Evolutionary conservation across 1,140 invertebrate genomes (phyloP), one percentile per base, ranked within the genome.

Genomic region (Cataglyphis hispanica): DNA sequence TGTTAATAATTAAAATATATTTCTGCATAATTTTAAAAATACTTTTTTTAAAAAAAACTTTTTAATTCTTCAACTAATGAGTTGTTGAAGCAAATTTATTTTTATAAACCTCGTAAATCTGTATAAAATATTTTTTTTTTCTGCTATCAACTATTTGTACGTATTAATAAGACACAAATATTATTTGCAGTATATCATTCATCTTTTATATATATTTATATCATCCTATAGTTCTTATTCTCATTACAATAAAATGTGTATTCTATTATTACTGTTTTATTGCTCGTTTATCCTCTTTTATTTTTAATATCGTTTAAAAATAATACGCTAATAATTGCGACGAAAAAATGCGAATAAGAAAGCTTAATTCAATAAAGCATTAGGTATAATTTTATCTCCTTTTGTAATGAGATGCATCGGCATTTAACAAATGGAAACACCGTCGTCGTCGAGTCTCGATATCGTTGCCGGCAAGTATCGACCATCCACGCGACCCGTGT

Each of bases 331-430:
- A 70, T 43, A 43, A 70, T 34, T 46, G 19, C 25, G 27, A 27
- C 13, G 22, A 74, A 22, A 74, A 74, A 74, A 43, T 72, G 13
- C 27, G 37, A 72, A 53, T 37, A 19, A 56, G 53, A 78, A 34
- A 67, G 50, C 27, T 81, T 31, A 81, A 72, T 58, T 25, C 78
- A n/a, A 83, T 74, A 74, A 83, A 83, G 37, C 58, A 37, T 46
- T 27, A n/a, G 43, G 37, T 46, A 83, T 53, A 60, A 80, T 50
- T 67, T 43, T 40, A 34, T 81, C 37, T 37, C 19, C 53, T 83
- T 74, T 74, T 46, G 53, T 74, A 74, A 83, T 37, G 53, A 74
- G 37, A 83, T 58, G 78, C 67, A 60, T 74, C 78, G 56, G 40
- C 66, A 25, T 60, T 81, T 72, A 72, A 81, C 66, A 27, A 83